A percentile compares a stretch with the other conserved stretches of the same genome.
These are phyloP conservation scores for Pentamera pediparva DNA, from an alignment of 53 echinoderm and acorn worm genomes.

Conservation along the genomic window DNA sequence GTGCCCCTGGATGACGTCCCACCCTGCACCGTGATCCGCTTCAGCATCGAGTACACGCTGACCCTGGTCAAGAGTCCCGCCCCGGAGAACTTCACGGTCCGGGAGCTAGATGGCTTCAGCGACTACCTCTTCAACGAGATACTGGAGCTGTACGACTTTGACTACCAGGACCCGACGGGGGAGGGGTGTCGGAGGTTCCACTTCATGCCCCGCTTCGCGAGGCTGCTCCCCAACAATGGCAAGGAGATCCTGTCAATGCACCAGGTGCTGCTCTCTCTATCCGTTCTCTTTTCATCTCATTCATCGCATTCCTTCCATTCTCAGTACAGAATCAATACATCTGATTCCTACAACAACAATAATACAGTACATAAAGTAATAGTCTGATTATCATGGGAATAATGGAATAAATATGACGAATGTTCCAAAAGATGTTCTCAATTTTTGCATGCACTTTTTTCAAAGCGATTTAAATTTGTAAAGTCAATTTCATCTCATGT, in stretches of 20 bases:
- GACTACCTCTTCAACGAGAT: slow-evolving; percentile 91
- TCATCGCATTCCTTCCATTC: too few relatives aligned
- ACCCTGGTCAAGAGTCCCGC: slow-evolving; percentile 71
- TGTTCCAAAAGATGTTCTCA: too few relatives aligned
- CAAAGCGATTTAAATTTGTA: too few relatives aligned
- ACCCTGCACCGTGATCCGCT: slow-evolving; percentile 77
- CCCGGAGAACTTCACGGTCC: slow-evolving; percentile 90
- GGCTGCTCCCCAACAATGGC: slow-evolving; percentile 86
- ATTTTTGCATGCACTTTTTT: too few relatives aligned
- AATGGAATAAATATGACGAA: too few relatives aligned
- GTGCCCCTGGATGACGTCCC: slow-evolving; percentile 59
- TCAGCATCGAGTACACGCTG: slow-evolving; percentile 84
- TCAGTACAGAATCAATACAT: too few relatives aligned
- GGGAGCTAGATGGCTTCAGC: slow-evolving; percentile 81
- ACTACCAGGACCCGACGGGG: slow-evolving; percentile 33
- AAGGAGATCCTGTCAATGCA: slow-evolving; percentile 99
- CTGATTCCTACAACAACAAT: too few relatives aligned
- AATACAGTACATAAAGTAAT: too few relatives aligned
- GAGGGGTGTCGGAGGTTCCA: slow-evolving; percentile 86
- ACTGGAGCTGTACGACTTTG: slow-evolving; percentile 89
- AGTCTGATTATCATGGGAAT: too few relatives aligned
- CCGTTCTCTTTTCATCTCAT: slow-evolving; percentile 41
- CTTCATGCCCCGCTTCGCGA: slow-evolving; percentile 96
- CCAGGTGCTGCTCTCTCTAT: slow-evolving; percentile 65
- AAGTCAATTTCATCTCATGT: too few relatives aligned